phyloP scores from a whole-genome alignment of 2,888 invertebrate species.

The Sepiola atlantica region DNA sequence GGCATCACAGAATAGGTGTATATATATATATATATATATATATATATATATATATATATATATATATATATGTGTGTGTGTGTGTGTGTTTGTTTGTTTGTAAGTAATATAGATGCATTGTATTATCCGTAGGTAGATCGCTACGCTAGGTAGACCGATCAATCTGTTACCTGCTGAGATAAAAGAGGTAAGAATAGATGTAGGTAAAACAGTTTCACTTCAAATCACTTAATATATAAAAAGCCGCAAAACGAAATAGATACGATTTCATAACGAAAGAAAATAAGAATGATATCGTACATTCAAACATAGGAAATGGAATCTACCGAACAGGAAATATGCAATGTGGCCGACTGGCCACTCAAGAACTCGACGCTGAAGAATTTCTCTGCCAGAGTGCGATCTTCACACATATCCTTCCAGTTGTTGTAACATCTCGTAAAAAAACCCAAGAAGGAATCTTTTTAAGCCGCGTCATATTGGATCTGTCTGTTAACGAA shows the following conservation, averaged over 20 bases:
- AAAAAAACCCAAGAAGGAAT: no score
- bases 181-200: not conserved
- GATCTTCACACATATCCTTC: not conserved
- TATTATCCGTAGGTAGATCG: not conserved
- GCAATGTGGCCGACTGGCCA: not conserved
- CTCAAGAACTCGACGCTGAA: not conserved
- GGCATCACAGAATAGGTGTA: not conserved
- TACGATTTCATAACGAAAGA: not conserved
- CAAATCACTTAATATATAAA: not conserved
- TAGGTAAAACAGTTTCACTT: not conserved
- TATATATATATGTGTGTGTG: not conserved
- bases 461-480: no score
- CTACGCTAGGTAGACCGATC: not conserved
- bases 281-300: not conserved
- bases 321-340: not conserved
- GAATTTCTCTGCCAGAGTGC: not conserved
- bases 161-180: not conserved
- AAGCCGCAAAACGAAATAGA: not conserved
- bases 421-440: not conserved
- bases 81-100: not conserved
- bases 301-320: slow-evolving; percentile 12
- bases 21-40: not conserved
- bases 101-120: not conserved
- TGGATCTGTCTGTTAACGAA: no score
- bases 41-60: not conserved